phyloP scores from a whole-genome alignment of 2,797 vertebrate genomes.

The Trachops cirrhosus region DNA sequence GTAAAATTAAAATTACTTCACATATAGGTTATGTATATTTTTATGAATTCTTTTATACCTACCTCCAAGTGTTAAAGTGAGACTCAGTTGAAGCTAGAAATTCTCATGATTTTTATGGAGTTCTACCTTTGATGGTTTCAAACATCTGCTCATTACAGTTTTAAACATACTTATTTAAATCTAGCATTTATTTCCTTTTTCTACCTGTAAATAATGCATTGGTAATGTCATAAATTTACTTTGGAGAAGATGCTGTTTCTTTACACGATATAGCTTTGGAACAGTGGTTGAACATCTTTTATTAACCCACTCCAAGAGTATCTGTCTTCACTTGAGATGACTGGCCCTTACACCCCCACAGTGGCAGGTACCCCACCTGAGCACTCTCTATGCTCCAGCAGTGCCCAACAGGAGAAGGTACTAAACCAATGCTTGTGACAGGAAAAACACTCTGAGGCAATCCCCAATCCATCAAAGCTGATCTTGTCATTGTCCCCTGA shows the following conservation, averaged over 20 bases:
- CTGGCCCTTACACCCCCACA: neutral
- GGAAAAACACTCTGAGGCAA: neutral
- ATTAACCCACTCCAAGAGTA: neutral
- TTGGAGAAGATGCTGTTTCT: neutral
- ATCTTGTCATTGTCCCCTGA: neutral
- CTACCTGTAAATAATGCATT: conserved; percentile 53
- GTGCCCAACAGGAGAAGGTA: neutral
- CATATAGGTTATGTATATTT: conserved; percentile 50
- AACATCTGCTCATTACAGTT: conserved; percentile 60
- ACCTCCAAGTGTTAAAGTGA: conserved; percentile 70
- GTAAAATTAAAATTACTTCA: conserved; percentile 61
- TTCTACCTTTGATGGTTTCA: conserved; percentile 70
- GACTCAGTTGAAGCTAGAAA: conserved; percentile 67
- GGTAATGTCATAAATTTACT: neutral
- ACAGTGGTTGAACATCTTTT: neutral
- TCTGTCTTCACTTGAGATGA: neutral
- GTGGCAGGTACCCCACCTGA: neutral
- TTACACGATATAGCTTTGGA: neutral
- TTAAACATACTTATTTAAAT: conserved; percentile 57
- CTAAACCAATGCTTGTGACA: neutral
- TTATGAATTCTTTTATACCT: conserved; percentile 68
- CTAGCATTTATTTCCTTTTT: conserved; percentile 51
- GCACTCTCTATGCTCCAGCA: neutral
- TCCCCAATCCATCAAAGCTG: neutral
- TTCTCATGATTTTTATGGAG: conserved; percentile 68